Conservation (phyloP, 2,888 invertebrate species). For the Agriopis leucophaearia region DNA sequence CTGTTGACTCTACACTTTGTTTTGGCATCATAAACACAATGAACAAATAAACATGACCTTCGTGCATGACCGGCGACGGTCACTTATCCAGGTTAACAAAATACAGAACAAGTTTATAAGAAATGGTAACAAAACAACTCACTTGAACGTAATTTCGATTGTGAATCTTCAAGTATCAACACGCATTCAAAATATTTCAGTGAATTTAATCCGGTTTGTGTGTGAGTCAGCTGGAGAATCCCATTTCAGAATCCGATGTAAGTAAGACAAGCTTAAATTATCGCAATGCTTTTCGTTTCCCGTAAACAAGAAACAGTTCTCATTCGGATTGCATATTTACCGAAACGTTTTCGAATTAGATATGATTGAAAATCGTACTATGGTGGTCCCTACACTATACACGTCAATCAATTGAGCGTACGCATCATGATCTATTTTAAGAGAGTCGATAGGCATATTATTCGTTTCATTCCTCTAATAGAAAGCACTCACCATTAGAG, state of each 20-base stretch:
- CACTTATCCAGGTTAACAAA: constrained; percentile 34
- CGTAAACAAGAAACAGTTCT: constrained; percentile 52
- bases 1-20: constrained; percentile 22
- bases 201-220: constrained; percentile 43
- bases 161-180: constrained; percentile 21
- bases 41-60: constrained; percentile 34
- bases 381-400: not conserved
- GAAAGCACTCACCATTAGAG: constrained; percentile 30
- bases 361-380: not conserved
- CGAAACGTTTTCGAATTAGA: not conserved
- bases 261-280: constrained; percentile 43
- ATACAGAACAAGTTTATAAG: constrained; percentile 28
- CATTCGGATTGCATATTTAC: constrained; percentile 2
- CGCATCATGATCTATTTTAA: constrained; percentile 19
- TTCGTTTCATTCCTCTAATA: constrained; percentile 28
- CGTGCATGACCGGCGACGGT: constrained; percentile 26
- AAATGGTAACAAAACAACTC: constrained; percentile 29
- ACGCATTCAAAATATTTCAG: constrained; percentile 51
- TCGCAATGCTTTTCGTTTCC: constrained; percentile 45
- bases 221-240: constrained; percentile 51
- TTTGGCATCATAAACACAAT: constrained; percentile 31
- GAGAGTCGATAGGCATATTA: constrained; percentile 17
- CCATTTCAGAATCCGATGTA: constrained; percentile 45
- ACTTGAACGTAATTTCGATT: constrained; percentile 27
- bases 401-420: constrained; percentile 23